A percentile compares a stretch with the other conserved stretches of the same genome.
These are phyloP conservation scores for Epirrhoe tristata DNA, from an alignment of 2,888 invertebrate genomes.

Conservation along the genomic window DNA sequence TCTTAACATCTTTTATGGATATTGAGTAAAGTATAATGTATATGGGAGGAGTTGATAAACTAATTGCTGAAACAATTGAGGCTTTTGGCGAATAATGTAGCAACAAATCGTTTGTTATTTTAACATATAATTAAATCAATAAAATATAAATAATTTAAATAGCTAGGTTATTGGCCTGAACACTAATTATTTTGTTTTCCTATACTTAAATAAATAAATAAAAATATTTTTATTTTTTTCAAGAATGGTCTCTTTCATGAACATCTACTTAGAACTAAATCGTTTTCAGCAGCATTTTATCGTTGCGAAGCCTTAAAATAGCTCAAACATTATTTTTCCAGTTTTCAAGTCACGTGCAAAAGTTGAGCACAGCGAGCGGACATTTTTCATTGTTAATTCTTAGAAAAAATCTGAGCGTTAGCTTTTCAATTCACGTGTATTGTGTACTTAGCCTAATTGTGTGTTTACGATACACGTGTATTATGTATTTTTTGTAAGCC, in stretches of 20 bases:
- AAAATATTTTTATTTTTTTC: not conserved
- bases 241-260: not conserved
- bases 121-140: not conserved
- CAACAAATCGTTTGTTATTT: not conserved
- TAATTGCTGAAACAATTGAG: too few species aligned
- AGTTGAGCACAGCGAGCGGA: slow-evolving; percentile 15
- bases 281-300: not conserved
- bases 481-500: slow-evolving; percentile 45
- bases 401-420: slow-evolving; percentile 13
- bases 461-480: slow-evolving; percentile 27
- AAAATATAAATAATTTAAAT: not conserved
- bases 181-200: not conserved
- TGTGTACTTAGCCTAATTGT: too few species aligned
- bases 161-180: not conserved
- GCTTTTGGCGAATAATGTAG: not conserved
- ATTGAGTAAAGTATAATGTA: too few species aligned
- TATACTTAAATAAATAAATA: not conserved
- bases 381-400: slow-evolving; percentile 21
- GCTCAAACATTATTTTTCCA: slow-evolving; percentile 10
- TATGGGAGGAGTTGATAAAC: too few species aligned
- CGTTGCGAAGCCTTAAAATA: slow-evolving; percentile 9
- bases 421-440: slow-evolving; percentile 19
- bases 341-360: slow-evolving; percentile 21
- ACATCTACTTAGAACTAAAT: not conserved
- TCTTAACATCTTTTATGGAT: too few species aligned